Percentiles rank a stretch among this genome's conserved stretches.
Conservation (phyloP, 1,140 invertebrate species). For the Bacillus rossius region DNA sequence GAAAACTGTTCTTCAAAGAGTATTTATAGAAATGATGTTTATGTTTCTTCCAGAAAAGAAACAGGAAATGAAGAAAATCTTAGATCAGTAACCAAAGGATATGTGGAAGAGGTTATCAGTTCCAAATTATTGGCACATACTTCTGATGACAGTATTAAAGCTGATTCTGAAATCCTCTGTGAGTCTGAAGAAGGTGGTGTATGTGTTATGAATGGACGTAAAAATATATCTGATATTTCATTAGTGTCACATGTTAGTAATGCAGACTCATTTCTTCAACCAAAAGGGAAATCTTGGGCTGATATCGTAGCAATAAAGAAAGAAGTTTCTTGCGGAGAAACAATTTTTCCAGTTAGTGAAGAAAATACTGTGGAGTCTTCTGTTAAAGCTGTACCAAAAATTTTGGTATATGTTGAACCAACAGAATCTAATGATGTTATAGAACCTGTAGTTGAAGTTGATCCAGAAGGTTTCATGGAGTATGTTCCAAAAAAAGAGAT, state of each 20-base stretch:
- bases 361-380: background rate
- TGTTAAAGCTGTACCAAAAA: background rate
- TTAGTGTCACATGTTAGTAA: background rate
- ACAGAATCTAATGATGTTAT: constrained; percentile 2
- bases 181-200: too few species aligned
- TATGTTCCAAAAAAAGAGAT: constrained; percentile 42
- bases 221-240: too few species aligned
- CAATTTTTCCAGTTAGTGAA: background rate
- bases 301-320: background rate
- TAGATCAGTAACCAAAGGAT: too few species aligned
- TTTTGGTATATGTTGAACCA: background rate
- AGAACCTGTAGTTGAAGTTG: constrained; percentile 38
- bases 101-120: too few species aligned
- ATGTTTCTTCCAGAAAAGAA: too few species aligned
- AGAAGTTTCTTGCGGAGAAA: background rate
- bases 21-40: too few species aligned
- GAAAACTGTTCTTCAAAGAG: too few species aligned
- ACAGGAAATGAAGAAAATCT: too few species aligned
- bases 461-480: constrained; percentile 47
- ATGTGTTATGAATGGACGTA: too few species aligned
- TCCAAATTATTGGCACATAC: too few species aligned
- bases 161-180: too few species aligned
- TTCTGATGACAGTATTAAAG: too few species aligned
- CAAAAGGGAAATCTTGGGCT: background rate
- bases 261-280: background rate